Percentiles rank a stretch among this genome's conserved stretches.
Conservation (phyloP, 2,888 invertebrate genomes). For the Eupithecia abbreviata region DNA sequence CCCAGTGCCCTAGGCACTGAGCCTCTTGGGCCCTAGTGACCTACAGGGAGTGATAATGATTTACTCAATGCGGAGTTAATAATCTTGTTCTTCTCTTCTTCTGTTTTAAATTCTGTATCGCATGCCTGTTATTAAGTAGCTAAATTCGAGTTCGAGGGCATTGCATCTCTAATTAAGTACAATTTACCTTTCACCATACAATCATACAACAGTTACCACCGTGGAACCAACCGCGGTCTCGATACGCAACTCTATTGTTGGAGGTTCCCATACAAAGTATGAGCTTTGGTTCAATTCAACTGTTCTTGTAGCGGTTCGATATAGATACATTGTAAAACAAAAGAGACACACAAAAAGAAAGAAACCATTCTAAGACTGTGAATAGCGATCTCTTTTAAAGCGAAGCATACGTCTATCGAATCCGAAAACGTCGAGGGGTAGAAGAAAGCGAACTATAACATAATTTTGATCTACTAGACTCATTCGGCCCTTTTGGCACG, state of each 20-base stretch:
- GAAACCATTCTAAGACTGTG: neutral
- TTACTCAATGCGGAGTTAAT: neutral
- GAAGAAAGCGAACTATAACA: neutral
- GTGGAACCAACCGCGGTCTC: constrained; percentile 45
- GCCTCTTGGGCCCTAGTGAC: neutral
- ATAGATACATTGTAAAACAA: neutral
- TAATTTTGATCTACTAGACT: neutral
- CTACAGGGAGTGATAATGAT: neutral
- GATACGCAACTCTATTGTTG: constrained; percentile 37
- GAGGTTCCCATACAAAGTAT: constrained; percentile 35
- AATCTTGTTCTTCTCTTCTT: neutral
- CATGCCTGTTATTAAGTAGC: constrained; percentile 5
- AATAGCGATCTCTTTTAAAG: neutral
- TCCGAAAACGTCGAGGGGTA: neutral
- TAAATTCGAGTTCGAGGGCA: constrained; percentile 10
- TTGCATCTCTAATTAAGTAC: constrained; percentile 26
- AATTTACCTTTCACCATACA: constrained; percentile 53
- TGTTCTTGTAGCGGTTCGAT: constrained; percentile 11
- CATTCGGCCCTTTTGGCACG: neutral
- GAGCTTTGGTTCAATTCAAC: constrained; percentile 18
- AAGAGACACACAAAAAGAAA: neutral
- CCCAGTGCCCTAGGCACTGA: neutral
- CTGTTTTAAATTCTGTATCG: neutral
- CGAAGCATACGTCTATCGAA: neutral
- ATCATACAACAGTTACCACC: constrained; percentile 52